phyloP scores from a whole-genome alignment of 2,797 vertebrate species.

The Spea hammondii region DNA sequence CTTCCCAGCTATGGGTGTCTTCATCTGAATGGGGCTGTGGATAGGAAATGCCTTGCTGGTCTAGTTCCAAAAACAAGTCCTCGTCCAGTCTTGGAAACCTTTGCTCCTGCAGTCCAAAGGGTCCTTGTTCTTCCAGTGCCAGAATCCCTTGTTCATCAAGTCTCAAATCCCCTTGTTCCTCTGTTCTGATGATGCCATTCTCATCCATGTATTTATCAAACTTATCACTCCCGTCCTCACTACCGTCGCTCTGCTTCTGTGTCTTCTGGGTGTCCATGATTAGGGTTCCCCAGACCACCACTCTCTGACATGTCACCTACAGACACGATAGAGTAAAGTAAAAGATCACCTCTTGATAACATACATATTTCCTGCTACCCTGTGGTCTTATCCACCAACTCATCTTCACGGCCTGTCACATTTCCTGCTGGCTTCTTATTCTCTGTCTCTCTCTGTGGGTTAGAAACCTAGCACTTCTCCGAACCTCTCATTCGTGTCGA shows the following conservation, averaged over 20 bases:
- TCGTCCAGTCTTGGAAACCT: conserved; percentile 1
- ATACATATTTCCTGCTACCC: not conserved
- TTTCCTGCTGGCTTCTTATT: no score
- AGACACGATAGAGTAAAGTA: conserved; percentile 7
- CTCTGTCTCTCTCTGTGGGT: conserved; percentile 18
- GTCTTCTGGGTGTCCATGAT: conserved; percentile 25
- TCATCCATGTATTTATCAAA: conserved; percentile 69
- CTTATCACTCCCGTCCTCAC: conserved; percentile 54
- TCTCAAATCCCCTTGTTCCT: conserved; percentile 52
- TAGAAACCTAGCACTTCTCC: not conserved
- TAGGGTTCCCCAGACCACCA: conserved; percentile 2
- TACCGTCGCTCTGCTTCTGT: conserved; percentile 24
- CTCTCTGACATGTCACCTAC: conserved; percentile 33
- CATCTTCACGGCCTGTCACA: not conserved
- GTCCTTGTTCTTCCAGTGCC: conserved; percentile 16
- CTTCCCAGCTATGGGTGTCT: conserved; percentile 35
- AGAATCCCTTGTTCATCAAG: not conserved
- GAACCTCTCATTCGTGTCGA: not conserved
- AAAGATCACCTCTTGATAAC: not conserved
- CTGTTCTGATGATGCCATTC: conserved; percentile 73
- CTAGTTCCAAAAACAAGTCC: conserved; percentile 12
- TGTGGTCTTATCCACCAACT: not conserved
- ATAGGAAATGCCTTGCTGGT: conserved; percentile 27
- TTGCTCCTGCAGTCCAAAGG: conserved; percentile 24
- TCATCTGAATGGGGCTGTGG: conserved; percentile 45